Base-by-base conservation (phyloP, 2,888 invertebrate species). In the Endotricha flammealis region DNA sequence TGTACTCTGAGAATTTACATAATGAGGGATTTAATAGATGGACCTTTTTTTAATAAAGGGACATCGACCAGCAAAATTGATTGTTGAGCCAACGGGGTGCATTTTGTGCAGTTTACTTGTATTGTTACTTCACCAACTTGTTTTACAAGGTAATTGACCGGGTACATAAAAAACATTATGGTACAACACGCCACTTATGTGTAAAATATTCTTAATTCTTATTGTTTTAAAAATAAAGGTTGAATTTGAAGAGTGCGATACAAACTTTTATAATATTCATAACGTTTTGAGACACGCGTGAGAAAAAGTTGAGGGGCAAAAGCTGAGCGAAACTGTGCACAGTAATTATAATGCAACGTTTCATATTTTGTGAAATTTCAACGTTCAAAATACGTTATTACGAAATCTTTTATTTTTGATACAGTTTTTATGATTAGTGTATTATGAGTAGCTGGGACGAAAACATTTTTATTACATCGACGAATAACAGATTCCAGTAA, bases 11-110 rank as follows among this genome's bases (percentile, higher is more conserved):
- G 39, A 57, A 64, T 72, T 66, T 64, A 60, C 65, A 71, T 74
- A 73, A 70, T 69, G 61, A 65, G 51, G 48, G 46, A 50, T 55
- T 49, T 56, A 64, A 66, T 64, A 67, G 66, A 64, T 57, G 56
- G 57, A 42, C 48, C 49, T 47, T 51, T 57, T 61, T 64, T 56
- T 50, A 53, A 51, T 52, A 53, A 51, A n/a, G 40, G 53, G 46
- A 36, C 48, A 44, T 35, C 16, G 49, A 39, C 44, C 46, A 44
- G 27, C 50, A 45, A 48, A 57, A 63, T 61, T 63, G 57, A 59
- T 59, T 53, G 51, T 50, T 41, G 16, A 39, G 30, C 29, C 48
- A 32, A 52, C 48, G 42, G 50, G 46, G 48, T 39, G 46, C 33
- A 49, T 48, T 51, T 46, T 41, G 47, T 45, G 47, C 48, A 44